Conservation (phyloP, 2,888 invertebrate genomes). For the Eumacrocentrus americanus region DNA sequence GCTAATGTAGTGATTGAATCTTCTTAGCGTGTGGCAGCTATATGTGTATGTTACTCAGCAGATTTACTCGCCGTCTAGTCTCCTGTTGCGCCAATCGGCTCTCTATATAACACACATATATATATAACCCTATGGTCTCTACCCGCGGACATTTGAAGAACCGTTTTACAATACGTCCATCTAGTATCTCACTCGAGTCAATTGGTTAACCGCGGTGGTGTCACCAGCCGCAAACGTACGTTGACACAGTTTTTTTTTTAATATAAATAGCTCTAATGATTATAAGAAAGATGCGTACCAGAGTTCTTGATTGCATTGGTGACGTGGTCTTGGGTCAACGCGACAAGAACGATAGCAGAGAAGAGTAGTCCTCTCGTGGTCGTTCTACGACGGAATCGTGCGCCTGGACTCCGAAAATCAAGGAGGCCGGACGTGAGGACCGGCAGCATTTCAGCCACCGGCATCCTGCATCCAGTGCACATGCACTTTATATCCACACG, state of each 20-base stretch:
- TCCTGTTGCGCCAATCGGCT: no score
- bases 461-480: slow-evolving; percentile 51
- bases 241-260: not conserved
- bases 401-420: slow-evolving; percentile 24
- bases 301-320: slow-evolving; percentile 31
- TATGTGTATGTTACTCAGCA: no score
- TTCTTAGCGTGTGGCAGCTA: no score
- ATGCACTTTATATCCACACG: slow-evolving; percentile 35
- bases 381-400: slow-evolving; percentile 26
- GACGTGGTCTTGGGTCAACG: slow-evolving; percentile 29
- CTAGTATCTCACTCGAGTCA: not conserved
- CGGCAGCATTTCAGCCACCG: slow-evolving; percentile 53
- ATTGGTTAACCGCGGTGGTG: not conserved
- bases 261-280: not conserved
- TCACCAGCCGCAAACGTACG: not conserved
- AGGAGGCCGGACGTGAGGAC: slow-evolving; percentile 47
- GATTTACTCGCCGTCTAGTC: no score
- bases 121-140: not conserved
- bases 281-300: slow-evolving; percentile 20
- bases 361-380: slow-evolving; percentile 28
- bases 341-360: slow-evolving; percentile 25
- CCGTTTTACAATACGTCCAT: not conserved
- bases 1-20: no score
- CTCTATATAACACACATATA: not conserved
- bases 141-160: not conserved